Evolutionary conservation across 2,888 invertebrate species (phyloP).

Genomic region (Microchrysa polita): DNA sequence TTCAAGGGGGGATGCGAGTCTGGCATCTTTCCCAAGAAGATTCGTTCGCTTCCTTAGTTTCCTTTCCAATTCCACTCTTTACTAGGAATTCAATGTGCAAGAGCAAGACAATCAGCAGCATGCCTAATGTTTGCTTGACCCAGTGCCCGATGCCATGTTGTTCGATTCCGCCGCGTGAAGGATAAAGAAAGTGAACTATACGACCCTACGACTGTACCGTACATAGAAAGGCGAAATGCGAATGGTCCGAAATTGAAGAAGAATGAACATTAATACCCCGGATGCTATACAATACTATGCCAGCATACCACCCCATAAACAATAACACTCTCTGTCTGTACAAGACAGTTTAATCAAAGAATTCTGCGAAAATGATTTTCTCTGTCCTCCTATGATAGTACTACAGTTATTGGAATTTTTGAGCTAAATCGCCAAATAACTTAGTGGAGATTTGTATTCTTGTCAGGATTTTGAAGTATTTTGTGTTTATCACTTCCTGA

Average conservation of each 20-base stretch:
- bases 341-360: conserved; percentile 36
- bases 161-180: background rate
- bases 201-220: no score
- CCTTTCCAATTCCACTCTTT: conserved; percentile 4
- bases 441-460: background rate
- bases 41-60: conserved; percentile 29
- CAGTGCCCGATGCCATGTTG: no score
- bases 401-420: conserved; percentile 3
- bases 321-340: conserved; percentile 20
- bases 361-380: background rate
- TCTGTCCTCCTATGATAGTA: background rate
- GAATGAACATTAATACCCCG: no score
- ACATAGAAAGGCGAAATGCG: no score
- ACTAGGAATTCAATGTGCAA: background rate
- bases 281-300: no score
- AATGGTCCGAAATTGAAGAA: no score
- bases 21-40: conserved; percentile 25
- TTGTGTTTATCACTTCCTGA: conserved; percentile 19
- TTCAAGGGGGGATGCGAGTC: conserved; percentile 5
- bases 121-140: conserved; percentile 30
- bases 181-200: background rate
- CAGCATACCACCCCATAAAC: background rate
- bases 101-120: conserved; percentile 9
- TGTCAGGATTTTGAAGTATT: background rate
- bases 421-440: background rate